phyloP scores from a whole-genome alignment of 2,113 vertebrate species.

The Limnothrissa miodon region DNA sequence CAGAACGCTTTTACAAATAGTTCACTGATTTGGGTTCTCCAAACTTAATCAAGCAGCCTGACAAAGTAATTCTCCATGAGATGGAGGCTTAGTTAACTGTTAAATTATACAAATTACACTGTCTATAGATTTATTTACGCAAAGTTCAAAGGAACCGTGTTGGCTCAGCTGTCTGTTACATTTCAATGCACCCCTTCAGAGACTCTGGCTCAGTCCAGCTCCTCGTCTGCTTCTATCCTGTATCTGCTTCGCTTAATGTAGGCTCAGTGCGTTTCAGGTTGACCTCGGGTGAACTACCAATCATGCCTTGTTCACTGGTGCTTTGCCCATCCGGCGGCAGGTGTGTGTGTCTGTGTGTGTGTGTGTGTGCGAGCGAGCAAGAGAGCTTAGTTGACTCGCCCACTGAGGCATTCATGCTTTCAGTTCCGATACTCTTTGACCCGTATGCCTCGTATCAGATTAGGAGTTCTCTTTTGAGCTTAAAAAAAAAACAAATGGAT shows the following conservation, averaged over 20 bases:
- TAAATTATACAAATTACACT: too few relatives aligned
- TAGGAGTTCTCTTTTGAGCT: neutral
- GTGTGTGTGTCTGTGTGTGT: neutral
- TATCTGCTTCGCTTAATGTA: too few relatives aligned
- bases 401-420: neutral
- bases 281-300: neutral
- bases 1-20: neutral
- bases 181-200: too few relatives aligned
- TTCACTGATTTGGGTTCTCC: neutral
- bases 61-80: too few relatives aligned
- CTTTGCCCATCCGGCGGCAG: neutral
- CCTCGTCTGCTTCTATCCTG: too few relatives aligned
- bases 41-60: too few relatives aligned
- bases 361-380: neutral
- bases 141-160: too few relatives aligned
- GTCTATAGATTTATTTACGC: too few relatives aligned
- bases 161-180: too few relatives aligned
- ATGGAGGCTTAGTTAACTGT: too few relatives aligned
- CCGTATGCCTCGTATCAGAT: neutral
- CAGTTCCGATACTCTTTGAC: neutral
- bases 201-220: too few relatives aligned
- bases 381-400: neutral
- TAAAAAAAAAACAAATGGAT: neutral
- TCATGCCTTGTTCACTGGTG: neutral
- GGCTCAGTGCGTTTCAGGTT: neutral